Percentiles rank a stretch among this genome's conserved stretches.
phyloP scores from a whole-genome alignment of 2,113 vertebrate species.

The Pygoscelis antarcticus region DNA sequence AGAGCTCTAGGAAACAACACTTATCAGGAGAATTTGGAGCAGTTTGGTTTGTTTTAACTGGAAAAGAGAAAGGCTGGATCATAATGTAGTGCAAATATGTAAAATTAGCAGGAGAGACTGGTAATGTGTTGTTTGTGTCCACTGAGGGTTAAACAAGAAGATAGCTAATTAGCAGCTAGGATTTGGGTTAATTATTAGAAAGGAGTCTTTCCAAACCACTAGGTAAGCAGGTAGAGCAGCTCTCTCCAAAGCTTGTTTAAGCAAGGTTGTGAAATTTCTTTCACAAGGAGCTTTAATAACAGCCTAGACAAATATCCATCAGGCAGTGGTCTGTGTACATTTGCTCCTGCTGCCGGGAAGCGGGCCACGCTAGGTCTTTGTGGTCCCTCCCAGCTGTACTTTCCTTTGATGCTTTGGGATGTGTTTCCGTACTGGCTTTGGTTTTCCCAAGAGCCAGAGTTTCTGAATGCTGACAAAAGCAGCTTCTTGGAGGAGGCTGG shows the following conservation, averaged over 20 bases:
- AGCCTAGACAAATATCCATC: background rate
- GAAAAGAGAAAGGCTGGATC: background rate
- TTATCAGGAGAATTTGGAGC: background rate
- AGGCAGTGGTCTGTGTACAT: background rate
- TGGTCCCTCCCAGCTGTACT: slow-evolving; percentile 47
- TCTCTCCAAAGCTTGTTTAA: slow-evolving; percentile 50
- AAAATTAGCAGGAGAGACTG: slow-evolving; percentile 13
- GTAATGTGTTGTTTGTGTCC: background rate
- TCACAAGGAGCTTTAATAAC: slow-evolving; percentile 46
- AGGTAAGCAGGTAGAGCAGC: slow-evolving; percentile 54
- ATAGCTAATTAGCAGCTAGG: slow-evolving; percentile 19
- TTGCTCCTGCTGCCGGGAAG: background rate
- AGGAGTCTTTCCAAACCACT: slow-evolving; percentile 59
- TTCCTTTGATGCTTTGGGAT: slow-evolving; percentile 62
- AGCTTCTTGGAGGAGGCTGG: slow-evolving; percentile 15
- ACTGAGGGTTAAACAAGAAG: slow-evolving; percentile 43
- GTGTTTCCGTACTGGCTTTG: slow-evolving; percentile 20
- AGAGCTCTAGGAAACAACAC: background rate
- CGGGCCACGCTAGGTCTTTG: background rate
- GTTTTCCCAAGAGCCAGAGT: slow-evolving; percentile 36
- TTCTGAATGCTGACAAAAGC: slow-evolving; percentile 57
- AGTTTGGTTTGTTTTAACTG: background rate
- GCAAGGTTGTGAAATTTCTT: slow-evolving; percentile 48
- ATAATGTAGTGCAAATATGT: background rate
- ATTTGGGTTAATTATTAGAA: slow-evolving; percentile 60